phyloP scores from a whole-genome alignment of 2,888 invertebrate species.

The Neocrepidodera transversa region DNA sequence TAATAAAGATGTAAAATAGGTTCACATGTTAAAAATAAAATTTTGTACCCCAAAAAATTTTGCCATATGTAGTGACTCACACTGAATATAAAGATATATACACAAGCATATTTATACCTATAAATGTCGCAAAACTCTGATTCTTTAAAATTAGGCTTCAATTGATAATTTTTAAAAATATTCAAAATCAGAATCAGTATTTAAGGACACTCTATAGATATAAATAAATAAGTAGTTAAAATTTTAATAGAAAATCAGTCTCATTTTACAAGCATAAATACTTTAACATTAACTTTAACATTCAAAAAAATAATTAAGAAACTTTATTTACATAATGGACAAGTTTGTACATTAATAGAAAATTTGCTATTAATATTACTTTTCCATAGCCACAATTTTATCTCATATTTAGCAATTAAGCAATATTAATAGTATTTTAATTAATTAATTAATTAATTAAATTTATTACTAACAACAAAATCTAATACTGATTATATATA shows the following conservation, averaged over 20 bases:
- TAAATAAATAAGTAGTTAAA: constrained; percentile 43
- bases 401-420: not conserved
- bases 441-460: not conserved
- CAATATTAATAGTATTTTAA: not conserved
- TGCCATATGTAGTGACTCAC: too few relatives aligned
- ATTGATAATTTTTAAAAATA: not conserved
- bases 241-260: constrained; percentile 56
- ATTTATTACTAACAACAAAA: not conserved
- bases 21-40: too few relatives aligned
- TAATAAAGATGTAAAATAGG: too few relatives aligned
- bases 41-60: too few relatives aligned
- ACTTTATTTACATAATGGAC: constrained; percentile 34
- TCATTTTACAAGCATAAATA: constrained; percentile 52
- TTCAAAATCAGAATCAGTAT: constrained; percentile 9
- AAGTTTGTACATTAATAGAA: constrained; percentile 32
- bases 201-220: constrained; percentile 38
- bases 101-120: too few relatives aligned
- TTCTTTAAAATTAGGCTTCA: constrained; percentile 6
- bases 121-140: too few relatives aligned
- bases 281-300: constrained; percentile 20
- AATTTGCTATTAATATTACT: constrained; percentile 1
- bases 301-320: constrained; percentile 31
- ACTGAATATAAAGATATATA: too few relatives aligned
- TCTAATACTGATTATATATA: not conserved
- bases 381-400: constrained; percentile 27